Base-by-base conservation (phyloP, 2,797 vertebrate genomes). In the Myotis findleyi region DNA sequence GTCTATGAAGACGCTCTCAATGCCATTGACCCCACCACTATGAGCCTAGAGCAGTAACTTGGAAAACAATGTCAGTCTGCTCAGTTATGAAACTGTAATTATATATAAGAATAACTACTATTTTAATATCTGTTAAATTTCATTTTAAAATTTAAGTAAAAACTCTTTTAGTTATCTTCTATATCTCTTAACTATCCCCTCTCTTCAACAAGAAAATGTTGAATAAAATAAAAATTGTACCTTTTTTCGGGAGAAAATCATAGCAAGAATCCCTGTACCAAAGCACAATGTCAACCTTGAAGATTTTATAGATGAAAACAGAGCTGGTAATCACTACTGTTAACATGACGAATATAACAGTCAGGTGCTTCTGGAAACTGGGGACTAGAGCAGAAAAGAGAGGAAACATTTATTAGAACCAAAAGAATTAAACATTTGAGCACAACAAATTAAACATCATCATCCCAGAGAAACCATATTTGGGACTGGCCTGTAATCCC, bases 271-370 rank as follows among this genome's bases (percentile, higher is more conserved):
- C 97, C 75, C 99, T 98, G 97, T 99, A 99, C 98, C 98, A 99
- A 96, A 99, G 98, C 62, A 98, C 98, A 30, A 99, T 98, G 89
- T 99, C 99, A 80, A 99, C 97, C 97, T 99, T 99, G 97, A 99
- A 99, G 96, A 98, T 44, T 87, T 98, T 99, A 97, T 98, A 99
- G 80, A 98, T 72, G 79, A 97, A 89, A 91, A 99, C 93, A 72
- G 95, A 94, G 90, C 94, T 77, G 53, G 98, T 76, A 4, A 98
- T 98, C 20, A 99, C 89, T 59, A 98, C 20, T 3, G 95, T 96
- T 73, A 98, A 18, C 25, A 94, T 93, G 6, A 97, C 55, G n/a
- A 99, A 93, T 33, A 96, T 62, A 27, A 98, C 95, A 84, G 98
- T 98, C 23, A 99, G 69, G 3, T 98, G 97, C 38, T 97, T 87